Percentiles rank a stretch among this genome's conserved stretches.
These are phyloP conservation scores for Rhagium mordax DNA, from an alignment of 2,888 invertebrate genomes.

Conservation along the genomic window DNA sequence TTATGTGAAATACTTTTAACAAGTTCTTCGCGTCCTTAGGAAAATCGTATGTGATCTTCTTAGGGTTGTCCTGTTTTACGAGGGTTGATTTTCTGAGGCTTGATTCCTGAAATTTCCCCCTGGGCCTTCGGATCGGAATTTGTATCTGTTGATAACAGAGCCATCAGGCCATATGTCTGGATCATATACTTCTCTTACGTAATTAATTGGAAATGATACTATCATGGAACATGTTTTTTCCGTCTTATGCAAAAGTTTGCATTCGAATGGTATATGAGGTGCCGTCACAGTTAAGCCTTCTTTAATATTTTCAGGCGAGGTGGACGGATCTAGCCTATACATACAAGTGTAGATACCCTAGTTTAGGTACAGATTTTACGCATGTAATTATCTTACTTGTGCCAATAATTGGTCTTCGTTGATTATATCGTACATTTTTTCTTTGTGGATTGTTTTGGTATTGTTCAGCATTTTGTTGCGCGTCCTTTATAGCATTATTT, in stretches of 20 bases:
- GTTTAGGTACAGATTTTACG: background rate
- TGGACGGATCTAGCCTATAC: background rate
- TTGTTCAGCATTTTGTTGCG: background rate
- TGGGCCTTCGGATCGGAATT: background rate
- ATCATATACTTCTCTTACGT: background rate
- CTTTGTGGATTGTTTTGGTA: background rate
- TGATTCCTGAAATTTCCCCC: background rate
- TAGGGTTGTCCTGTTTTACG: too few species aligned
- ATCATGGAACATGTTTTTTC: background rate
- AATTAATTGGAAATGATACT: background rate
- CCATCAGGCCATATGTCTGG: background rate
- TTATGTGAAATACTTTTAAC: too few species aligned
- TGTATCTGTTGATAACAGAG: background rate
- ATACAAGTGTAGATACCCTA: background rate
- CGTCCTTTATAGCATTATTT: too few species aligned
- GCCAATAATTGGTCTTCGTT: too few species aligned
- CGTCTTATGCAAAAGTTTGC: too few species aligned
- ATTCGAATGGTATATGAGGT: too few species aligned
- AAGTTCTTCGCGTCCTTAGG: too few species aligned
- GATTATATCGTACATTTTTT: background rate
- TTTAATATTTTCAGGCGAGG: background rate
- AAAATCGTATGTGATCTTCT: too few species aligned
- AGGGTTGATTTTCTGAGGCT: background rate
- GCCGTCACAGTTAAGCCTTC: too few species aligned
- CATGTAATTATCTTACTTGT: too few species aligned